Conservation (phyloP, 2,797 vertebrate genomes). For the Crenuchus spilurus region DNA sequence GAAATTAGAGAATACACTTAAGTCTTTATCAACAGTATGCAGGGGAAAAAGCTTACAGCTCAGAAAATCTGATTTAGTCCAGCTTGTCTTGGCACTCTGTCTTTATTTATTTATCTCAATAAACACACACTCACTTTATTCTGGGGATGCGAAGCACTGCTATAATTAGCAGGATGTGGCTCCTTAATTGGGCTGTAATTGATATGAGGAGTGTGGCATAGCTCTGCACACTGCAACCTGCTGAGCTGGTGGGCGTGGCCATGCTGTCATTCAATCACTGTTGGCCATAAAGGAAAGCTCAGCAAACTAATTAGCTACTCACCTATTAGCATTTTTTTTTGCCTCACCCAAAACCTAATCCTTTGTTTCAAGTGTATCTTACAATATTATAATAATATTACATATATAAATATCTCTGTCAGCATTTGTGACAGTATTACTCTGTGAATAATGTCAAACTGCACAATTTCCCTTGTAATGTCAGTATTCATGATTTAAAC, state of each 20-base stretch:
- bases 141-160: slow-evolving; percentile 50
- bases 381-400: too few species aligned
- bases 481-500: too few species aligned
- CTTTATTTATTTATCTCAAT: slow-evolving; percentile 70
- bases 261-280: slow-evolving; percentile 54
- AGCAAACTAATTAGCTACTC: slow-evolving; percentile 12
- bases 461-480: too few species aligned
- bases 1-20: slow-evolving; percentile 49
- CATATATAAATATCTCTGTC: too few species aligned
- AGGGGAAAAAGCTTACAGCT: slow-evolving; percentile 32
- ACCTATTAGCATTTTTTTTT: background rate
- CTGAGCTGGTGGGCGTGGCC: slow-evolving; percentile 46
- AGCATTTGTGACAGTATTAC: too few species aligned
- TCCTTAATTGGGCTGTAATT: slow-evolving; percentile 74
- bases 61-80: slow-evolving; percentile 68
- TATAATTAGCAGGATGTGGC: slow-evolving; percentile 72
- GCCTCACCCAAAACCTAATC: too few species aligned
- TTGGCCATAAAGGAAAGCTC: slow-evolving; percentile 7
- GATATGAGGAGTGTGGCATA: slow-evolving; percentile 62
- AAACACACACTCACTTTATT: slow-evolving; percentile 58
- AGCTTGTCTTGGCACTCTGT: slow-evolving; percentile 60
- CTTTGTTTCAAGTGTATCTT: too few species aligned
- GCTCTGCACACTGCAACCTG: slow-evolving; percentile 56
- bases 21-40: background rate
- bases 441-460: too few species aligned